Conservation (phyloP, 2,888 invertebrate species). For the Junonia oenone region DNA sequence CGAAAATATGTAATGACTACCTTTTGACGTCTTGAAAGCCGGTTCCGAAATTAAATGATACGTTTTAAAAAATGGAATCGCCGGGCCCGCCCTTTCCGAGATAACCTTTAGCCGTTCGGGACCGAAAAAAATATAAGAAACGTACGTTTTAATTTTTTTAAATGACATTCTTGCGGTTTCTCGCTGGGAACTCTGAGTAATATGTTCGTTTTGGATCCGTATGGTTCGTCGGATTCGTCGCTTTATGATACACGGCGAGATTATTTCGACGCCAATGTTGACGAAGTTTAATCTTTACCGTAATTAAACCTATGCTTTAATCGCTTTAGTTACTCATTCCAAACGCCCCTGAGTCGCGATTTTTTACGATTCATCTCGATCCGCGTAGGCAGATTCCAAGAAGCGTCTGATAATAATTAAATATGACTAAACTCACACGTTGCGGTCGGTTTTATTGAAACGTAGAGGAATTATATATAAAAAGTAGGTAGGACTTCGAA, state of each 20-base stretch:
- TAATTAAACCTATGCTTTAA: slow-evolving; percentile 66
- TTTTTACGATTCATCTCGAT: slow-evolving; percentile 68
- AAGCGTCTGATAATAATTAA: slow-evolving; percentile 50
- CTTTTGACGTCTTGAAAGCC: slow-evolving; percentile 78
- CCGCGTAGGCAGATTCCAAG: slow-evolving; percentile 64
- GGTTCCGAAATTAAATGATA: slow-evolving; percentile 79
- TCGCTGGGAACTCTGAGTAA: slow-evolving; percentile 67
- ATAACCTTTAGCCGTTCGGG: slow-evolving; percentile 77
- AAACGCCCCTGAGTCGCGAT: slow-evolving; percentile 53
- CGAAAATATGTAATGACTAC: slow-evolving; percentile 77
- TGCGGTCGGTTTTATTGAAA: slow-evolving; percentile 23
- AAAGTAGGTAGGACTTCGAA: slow-evolving; percentile 51
- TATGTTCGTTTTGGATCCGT: slow-evolving; percentile 57
- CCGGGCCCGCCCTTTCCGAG: slow-evolving; percentile 76
- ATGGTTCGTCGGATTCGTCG: slow-evolving; percentile 52
- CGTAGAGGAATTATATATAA: slow-evolving; percentile 31
- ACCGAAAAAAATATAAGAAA: slow-evolving; percentile 65
- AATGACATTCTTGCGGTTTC: slow-evolving; percentile 78
- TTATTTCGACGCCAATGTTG: too few species aligned
- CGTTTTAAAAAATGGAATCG: slow-evolving; percentile 80
- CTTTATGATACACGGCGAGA: slow-evolving; percentile 43
- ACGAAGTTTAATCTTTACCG: too few species aligned
- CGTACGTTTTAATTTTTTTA: slow-evolving; percentile 76
- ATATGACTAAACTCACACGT: slow-evolving; percentile 46
- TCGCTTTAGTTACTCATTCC: slow-evolving; percentile 66